Conservation (phyloP, 2,113 vertebrate genomes). For the Mungos mungo region DNA sequence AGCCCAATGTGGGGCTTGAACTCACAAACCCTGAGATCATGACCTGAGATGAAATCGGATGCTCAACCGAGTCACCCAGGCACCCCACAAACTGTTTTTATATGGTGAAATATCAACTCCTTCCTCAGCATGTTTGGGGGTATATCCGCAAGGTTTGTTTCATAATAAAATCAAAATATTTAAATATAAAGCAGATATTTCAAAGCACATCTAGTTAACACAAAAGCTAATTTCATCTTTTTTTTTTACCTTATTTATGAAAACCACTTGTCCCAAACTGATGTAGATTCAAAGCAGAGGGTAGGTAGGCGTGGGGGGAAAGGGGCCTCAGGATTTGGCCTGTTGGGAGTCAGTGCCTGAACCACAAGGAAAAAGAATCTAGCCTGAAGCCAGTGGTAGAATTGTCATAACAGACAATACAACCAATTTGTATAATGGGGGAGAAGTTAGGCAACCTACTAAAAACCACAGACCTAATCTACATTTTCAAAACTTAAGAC, state of each 20-base stretch:
- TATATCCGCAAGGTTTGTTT: neutral
- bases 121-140: neutral
- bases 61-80: too few relatives aligned
- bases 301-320: neutral
- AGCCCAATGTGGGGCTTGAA: too few relatives aligned
- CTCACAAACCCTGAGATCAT: too few relatives aligned
- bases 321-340: neutral
- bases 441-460: neutral
- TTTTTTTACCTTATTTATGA: neutral
- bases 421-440: neutral
- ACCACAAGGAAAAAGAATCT: neutral
- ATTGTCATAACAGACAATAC: neutral
- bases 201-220: neutral
- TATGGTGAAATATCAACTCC: neutral
- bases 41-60: too few relatives aligned
- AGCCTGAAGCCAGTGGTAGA: neutral
- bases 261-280: neutral
- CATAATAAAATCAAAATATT: neutral
- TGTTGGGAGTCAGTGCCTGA: neutral
- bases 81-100: neutral
- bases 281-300: neutral
- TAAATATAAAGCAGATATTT: slow-evolving; percentile 37
- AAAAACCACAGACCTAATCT: neutral
- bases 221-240: neutral
- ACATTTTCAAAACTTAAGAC: neutral